Evolutionary conservation across 92 coral and sea anemone species (phyloP).

Genomic region (Epizoanthus ramosus): DNA sequence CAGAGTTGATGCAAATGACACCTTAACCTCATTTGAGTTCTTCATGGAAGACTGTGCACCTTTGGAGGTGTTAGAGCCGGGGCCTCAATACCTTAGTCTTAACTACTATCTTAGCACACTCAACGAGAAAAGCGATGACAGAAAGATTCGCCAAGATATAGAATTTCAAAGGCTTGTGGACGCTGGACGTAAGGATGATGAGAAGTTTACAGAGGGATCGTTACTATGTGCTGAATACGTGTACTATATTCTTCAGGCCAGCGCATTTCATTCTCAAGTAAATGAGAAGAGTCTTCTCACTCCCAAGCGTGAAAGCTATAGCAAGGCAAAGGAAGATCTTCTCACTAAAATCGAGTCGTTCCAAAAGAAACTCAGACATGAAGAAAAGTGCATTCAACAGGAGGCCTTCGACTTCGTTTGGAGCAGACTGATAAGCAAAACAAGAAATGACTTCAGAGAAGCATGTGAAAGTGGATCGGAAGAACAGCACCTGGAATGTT

Average conservation of each 20-base stretch:
- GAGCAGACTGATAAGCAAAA: too few species aligned
- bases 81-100: constrained; percentile 48
- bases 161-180: constrained; percentile 35
- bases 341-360: not conserved
- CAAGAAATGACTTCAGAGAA: not conserved
- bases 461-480: not conserved
- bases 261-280: constrained; percentile 17
- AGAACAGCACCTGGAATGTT: not conserved
- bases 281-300: constrained; percentile 3
- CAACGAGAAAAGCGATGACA: constrained; percentile 1
- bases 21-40: constrained; percentile 33
- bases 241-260: constrained; percentile 37
- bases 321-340: not conserved
- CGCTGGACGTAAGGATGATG: constrained; percentile 29
- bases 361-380: not conserved
- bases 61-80: constrained; percentile 24
- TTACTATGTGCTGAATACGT: constrained; percentile 56
- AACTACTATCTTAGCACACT: constrained; percentile 61
- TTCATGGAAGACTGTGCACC: constrained; percentile 44
- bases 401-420: constrained; percentile 10
- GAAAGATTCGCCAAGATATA: constrained; percentile 42
- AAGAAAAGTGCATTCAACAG: not conserved
- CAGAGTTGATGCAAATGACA: not conserved
- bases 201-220: constrained; percentile 32
- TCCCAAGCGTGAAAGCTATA: not conserved